A percentile compares a stretch with the other conserved stretches of the same genome.
Evolutionary conservation across 2,888 invertebrate genomes (phyloP).

Genomic region (Eupithecia centaureata): DNA sequence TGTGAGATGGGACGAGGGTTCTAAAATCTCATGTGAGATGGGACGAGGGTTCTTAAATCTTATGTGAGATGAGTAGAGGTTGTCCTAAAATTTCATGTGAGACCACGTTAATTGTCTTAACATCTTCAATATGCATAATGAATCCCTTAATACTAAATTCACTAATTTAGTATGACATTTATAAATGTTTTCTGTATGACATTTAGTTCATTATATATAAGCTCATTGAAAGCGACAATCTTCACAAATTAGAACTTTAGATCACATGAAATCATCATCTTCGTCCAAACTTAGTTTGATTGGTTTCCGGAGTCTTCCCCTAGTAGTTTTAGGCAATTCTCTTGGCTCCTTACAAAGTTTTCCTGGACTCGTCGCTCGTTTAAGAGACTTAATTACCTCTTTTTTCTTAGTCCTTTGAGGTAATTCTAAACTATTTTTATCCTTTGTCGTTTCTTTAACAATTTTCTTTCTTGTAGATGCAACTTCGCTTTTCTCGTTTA

Average conservation of each 20-base stretch:
- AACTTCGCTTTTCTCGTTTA: neutral
- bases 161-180: too few relatives aligned
- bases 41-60: too few relatives aligned
- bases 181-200: too few relatives aligned
- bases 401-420: slow-evolving; percentile 8
- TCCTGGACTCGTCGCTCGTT: slow-evolving; percentile 67
- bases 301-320: slow-evolving; percentile 17
- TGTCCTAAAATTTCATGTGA: too few relatives aligned
- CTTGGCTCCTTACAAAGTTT: slow-evolving; percentile 48
- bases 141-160: too few relatives aligned
- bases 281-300: slow-evolving; percentile 18
- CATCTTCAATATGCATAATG: too few relatives aligned
- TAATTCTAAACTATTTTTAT: slow-evolving; percentile 11
- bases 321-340: neutral
- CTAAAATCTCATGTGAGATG: too few relatives aligned
- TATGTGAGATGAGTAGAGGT: too few relatives aligned
- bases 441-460: neutral
- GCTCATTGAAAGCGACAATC: too few relatives aligned
- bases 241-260: neutral
- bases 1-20: too few relatives aligned
- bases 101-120: too few relatives aligned
- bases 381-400: slow-evolving; percentile 42
- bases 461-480: neutral
- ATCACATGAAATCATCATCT: slow-evolving; percentile 15
- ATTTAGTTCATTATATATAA: too few relatives aligned